A percentile compares a stretch with the other conserved stretches of the same genome.
Conservation (phyloP, 2,113 vertebrate genomes). For the Epinephelus lanceolatus region DNA sequence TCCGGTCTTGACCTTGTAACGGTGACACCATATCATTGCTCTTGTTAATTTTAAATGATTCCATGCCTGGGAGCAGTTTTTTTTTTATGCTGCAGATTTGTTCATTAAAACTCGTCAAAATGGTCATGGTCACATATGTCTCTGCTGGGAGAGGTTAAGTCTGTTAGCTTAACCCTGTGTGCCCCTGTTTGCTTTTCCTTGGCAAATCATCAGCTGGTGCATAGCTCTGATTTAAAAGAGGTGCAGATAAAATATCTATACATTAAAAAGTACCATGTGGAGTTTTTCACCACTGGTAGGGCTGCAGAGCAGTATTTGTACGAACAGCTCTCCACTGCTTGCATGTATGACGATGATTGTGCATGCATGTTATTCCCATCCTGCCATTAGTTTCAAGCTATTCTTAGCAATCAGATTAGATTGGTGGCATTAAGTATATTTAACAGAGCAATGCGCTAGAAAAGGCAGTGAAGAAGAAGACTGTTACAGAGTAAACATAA, state of each 20-base stretch:
- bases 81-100: constrained; percentile 37
- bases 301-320: neutral
- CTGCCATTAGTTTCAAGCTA: neutral
- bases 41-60: constrained; percentile 66
- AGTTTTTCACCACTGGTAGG: neutral
- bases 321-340: too few relatives aligned
- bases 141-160: constrained; percentile 23
- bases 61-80: constrained; percentile 32
- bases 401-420: neutral
- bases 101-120: constrained; percentile 40
- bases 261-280: neutral
- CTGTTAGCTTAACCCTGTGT: constrained; percentile 15
- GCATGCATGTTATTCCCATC: neutral
- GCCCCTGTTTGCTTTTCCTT: neutral
- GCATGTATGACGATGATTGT: neutral
- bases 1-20: constrained; percentile 71
- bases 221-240: constrained; percentile 14
- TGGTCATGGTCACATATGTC: constrained; percentile 22
- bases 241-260: constrained; percentile 6
- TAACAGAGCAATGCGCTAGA: neutral
- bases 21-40: constrained; percentile 55
- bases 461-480: neutral
- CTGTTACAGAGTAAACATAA: neutral
- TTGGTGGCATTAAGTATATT: neutral
- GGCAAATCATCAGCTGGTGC: constrained; percentile 29